These are phyloP conservation scores for Phragmatobia fuliginosa DNA, from an alignment of 2,888 invertebrate species.

Conservation along the genomic window DNA sequence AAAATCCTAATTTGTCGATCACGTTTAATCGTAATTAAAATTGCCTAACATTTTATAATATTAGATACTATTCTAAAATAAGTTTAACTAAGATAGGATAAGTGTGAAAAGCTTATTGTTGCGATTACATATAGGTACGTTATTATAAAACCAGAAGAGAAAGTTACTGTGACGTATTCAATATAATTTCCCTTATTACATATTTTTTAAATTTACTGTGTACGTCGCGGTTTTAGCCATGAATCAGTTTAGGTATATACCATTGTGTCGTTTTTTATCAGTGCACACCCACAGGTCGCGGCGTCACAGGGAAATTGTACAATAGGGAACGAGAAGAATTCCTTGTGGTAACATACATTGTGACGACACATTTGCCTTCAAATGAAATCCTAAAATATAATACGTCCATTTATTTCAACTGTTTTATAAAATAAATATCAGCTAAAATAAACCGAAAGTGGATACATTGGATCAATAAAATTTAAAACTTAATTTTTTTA, in stretches of 20 bases:
- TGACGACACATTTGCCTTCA: neutral
- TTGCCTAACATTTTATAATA: neutral
- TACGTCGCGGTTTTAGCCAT: constrained; percentile 43
- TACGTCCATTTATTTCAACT: too few species aligned
- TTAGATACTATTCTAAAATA: neutral
- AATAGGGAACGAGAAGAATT: neutral
- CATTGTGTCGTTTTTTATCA: constrained; percentile 25
- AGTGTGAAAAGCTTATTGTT: neutral
- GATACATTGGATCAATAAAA: neutral
- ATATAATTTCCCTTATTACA: constrained; percentile 7
- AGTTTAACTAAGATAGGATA: neutral
- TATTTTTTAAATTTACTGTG: neutral
- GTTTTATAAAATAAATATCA: too few species aligned
- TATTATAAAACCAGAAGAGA: neutral
- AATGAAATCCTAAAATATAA: too few species aligned
- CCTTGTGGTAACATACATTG: neutral
- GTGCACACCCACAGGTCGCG: constrained; percentile 25
- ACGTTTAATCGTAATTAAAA: neutral
- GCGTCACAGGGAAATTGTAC: constrained; percentile 42
- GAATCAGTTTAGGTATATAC: constrained; percentile 32
- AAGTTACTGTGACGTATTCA: constrained; percentile 8
- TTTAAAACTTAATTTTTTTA: neutral
- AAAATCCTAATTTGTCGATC: neutral
- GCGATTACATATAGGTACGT: neutral
- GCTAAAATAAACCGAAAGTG: neutral